Evolutionary conservation across 2,888 invertebrate genomes (phyloP), one percentile per base, ranked within the genome.

Genomic region (Tuberolachnus salignus): DNA sequence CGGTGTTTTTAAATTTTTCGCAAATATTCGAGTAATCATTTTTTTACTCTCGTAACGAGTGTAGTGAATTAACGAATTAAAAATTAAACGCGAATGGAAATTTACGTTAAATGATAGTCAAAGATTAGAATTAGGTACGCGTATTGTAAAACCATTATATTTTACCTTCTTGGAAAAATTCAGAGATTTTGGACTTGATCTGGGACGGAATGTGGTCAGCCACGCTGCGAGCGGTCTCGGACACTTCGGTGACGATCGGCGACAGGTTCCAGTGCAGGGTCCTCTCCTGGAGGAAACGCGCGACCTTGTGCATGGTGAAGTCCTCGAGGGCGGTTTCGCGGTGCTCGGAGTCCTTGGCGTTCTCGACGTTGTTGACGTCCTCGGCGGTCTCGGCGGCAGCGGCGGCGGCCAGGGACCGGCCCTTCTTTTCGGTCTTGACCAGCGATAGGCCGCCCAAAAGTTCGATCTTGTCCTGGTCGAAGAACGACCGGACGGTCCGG

Each of bases 311-410:
- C 81, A 88, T 85, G 81, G 90, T 86, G 83, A 88, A 90, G 82
- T 87, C 87, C 84, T 89, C 88, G 82, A 90, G 85, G 81, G 88
- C 88, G 70, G 85, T 85, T 84, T 89, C 89, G 81, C 89, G 87
- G 10, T 87, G 87, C 71, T 87, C 86, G 42, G 89, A 87, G 81
- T 86, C 86, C 80, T 84, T 84, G 16, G 89, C 88, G 1, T 85
- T 84, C 13, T 81, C 81, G 14, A 82, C 64, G 59, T 83, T 82
- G 44, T 83, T 80, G 49, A 82, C 82, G 81, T 89, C 88, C 70
- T 89, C 87, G 63, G 85, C 84, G 82, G 86, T 85, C 81, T 88
- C 88, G 86, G 84, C 51, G 34, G 34, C 34, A 4, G 6, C 34
- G 34, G 34, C 34, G 34, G 34, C 34, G 21, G 34, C 55, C 75